phyloP scores from a whole-genome alignment of 2,797 vertebrate genomes.

The Serranus cabrilla region DNA sequence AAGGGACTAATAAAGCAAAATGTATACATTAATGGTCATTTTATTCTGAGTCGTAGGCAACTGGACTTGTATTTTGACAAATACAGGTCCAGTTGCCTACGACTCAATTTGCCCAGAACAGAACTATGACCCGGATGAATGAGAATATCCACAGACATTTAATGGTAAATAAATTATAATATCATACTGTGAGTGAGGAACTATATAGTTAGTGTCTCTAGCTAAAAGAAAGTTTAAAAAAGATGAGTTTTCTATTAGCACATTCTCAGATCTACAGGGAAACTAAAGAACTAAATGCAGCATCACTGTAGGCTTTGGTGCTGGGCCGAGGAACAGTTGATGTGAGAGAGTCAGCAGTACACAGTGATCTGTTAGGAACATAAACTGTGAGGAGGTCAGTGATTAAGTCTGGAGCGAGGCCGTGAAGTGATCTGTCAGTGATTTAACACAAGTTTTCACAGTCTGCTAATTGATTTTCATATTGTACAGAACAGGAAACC shows the following conservation, averaged over 20 bases:
- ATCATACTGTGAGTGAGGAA: background rate
- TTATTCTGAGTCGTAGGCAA: no score
- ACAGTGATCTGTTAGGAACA: background rate
- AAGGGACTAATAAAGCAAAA: conserved; percentile 1
- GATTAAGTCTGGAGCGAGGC: background rate
- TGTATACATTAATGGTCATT: no score
- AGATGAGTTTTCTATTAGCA: background rate
- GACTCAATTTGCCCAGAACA: no score
- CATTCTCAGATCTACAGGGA: background rate
- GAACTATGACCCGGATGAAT: no score
- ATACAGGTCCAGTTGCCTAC: no score
- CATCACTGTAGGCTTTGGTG: background rate
- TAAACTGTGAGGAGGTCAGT: conserved; percentile 1
- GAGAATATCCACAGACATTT: no score
- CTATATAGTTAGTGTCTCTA: background rate
- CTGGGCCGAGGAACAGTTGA: background rate
- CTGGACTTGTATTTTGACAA: no score
- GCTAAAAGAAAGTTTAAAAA: background rate
- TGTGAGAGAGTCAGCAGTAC: background rate
- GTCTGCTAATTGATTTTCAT: background rate
- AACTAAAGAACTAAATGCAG: conserved; percentile 2
- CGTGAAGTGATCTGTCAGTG: background rate
- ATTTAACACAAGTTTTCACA: background rate
- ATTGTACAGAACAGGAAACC: background rate
- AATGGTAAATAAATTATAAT: background rate